Conservation (phyloP, 2,888 invertebrate genomes). For the Sisyra terminalis region DNA sequence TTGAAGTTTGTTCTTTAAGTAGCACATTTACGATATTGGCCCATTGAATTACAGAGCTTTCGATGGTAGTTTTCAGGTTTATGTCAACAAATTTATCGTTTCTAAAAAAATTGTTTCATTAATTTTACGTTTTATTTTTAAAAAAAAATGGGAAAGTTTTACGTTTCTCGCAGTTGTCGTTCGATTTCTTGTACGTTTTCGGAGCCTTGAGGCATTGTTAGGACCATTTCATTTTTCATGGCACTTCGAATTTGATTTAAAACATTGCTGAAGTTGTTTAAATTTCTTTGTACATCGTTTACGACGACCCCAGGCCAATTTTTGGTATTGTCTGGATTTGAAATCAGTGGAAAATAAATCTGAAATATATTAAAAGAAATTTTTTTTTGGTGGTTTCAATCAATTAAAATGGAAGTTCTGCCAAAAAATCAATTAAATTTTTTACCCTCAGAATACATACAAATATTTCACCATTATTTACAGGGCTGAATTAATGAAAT, state of each 20-base stretch:
- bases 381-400: too few relatives aligned
- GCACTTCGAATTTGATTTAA: conserved; percentile 67
- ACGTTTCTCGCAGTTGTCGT: conserved; percentile 27
- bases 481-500: too few relatives aligned
- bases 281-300: conserved; percentile 52
- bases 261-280: conserved; percentile 48
- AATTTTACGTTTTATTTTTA: too few relatives aligned
- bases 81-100: conserved; percentile 43
- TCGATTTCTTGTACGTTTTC: conserved; percentile 48
- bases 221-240: conserved; percentile 67
- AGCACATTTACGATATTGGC: conserved; percentile 62
- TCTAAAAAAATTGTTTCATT: conserved; percentile 17
- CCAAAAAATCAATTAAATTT: too few relatives aligned
- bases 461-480: too few relatives aligned
- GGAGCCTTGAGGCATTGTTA: conserved; percentile 71
- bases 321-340: conserved; percentile 49
- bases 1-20: conserved; percentile 54
- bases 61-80: conserved; percentile 62
- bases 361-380: conserved; percentile 14
- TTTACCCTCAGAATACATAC: too few relatives aligned
- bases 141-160: conserved; percentile 7
- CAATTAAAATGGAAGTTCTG: too few relatives aligned
- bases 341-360: conserved; percentile 54
- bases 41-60: conserved; percentile 80
- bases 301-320: conserved; percentile 59